Conservation (phyloP, 2,888 invertebrate genomes). For the Bombylius discolor region DNA sequence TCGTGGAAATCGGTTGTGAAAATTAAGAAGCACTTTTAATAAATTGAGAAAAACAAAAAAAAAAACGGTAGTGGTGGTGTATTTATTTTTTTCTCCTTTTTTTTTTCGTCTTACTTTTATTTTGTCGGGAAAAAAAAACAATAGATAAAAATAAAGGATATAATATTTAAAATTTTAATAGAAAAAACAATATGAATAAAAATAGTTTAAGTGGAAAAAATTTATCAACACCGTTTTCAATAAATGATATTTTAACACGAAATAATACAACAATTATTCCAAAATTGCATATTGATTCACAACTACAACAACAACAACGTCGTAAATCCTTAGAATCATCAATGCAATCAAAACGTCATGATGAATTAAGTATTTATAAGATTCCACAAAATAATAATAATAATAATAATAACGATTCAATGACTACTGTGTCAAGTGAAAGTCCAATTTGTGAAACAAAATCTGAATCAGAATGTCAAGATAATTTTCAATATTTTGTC, state of each 20-base stretch:
- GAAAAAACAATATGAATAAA: slow-evolving; percentile 1
- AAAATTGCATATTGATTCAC: not conserved
- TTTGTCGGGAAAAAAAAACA: too few relatives aligned
- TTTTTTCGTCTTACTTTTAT: too few relatives aligned
- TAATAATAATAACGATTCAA: slow-evolving; percentile 12
- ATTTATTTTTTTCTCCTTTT: not conserved
- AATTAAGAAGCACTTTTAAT: not conserved
- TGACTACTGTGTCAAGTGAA: slow-evolving; percentile 9
- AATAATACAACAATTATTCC: slow-evolving; percentile 22
- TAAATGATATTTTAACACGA: slow-evolving; percentile 55
- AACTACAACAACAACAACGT: slow-evolving; percentile 12
- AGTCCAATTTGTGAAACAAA: slow-evolving; percentile 18
- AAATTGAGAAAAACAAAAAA: not conserved
- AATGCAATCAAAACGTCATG: slow-evolving; percentile 14
- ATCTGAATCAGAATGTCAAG: slow-evolving; percentile 13
- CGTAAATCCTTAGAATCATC: slow-evolving; percentile 19
- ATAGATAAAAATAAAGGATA: too few relatives aligned
- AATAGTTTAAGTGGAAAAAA: slow-evolving; percentile 22
- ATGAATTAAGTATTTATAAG: slow-evolving; percentile 11
- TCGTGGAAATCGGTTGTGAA: slow-evolving; percentile 10
- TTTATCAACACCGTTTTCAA: slow-evolving; percentile 53
- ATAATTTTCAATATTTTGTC: slow-evolving; percentile 5
- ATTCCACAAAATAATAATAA: slow-evolving; percentile 4
- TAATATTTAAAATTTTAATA: not conserved
- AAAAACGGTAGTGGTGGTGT: not conserved